These are phyloP conservation scores for Myripristis murdjan DNA, from an alignment of 2,797 vertebrate species.

Conservation along the genomic window DNA sequence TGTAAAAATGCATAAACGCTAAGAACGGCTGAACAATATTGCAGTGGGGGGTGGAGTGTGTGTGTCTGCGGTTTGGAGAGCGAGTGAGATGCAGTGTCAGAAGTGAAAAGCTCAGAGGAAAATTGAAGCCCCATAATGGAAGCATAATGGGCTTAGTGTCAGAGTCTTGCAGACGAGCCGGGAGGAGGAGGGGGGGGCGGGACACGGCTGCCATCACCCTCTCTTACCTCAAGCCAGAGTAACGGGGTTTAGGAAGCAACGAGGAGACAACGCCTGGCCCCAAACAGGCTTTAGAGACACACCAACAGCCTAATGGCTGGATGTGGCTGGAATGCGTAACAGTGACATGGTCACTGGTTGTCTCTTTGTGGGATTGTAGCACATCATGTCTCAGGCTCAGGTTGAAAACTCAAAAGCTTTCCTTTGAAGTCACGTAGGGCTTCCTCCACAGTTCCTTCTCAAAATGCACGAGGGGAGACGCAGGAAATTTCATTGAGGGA, in stretches of 20 bases:
- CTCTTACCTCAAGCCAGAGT: constrained; percentile 75
- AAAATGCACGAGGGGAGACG: constrained; percentile 51
- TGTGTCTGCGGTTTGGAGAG: constrained; percentile 75
- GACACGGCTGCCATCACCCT: constrained; percentile 77
- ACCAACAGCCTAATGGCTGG: constrained; percentile 77
- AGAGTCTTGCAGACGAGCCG: constrained; percentile 82
- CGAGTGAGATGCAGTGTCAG: constrained; percentile 82
- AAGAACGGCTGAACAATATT: constrained; percentile 50
- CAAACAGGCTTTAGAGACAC: constrained; percentile 81
- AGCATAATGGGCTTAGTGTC: constrained; percentile 89
- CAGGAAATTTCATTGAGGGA: constrained; percentile 38
- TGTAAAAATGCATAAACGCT: constrained; percentile 77
- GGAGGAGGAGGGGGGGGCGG: too few species aligned
- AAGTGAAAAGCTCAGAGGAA: constrained; percentile 85
- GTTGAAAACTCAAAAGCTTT: constrained; percentile 75
- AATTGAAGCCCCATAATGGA: constrained; percentile 88
- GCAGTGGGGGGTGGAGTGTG: constrained; percentile 29
- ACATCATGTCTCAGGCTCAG: constrained; percentile 61
- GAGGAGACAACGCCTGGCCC: constrained; percentile 72
- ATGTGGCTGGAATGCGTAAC: constrained; percentile 79
- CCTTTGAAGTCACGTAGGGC: constrained; percentile 34
- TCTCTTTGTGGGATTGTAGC: constrained; percentile 76
- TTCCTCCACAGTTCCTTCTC: constrained; percentile 28
- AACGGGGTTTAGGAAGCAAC: constrained; percentile 79
- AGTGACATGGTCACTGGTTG: constrained; percentile 53